Percentiles rank a stretch among this genome's conserved stretches.
Evolutionary conservation across 2,113 vertebrate species (phyloP).

Genomic region (Eptesicus fuscus): DNA sequence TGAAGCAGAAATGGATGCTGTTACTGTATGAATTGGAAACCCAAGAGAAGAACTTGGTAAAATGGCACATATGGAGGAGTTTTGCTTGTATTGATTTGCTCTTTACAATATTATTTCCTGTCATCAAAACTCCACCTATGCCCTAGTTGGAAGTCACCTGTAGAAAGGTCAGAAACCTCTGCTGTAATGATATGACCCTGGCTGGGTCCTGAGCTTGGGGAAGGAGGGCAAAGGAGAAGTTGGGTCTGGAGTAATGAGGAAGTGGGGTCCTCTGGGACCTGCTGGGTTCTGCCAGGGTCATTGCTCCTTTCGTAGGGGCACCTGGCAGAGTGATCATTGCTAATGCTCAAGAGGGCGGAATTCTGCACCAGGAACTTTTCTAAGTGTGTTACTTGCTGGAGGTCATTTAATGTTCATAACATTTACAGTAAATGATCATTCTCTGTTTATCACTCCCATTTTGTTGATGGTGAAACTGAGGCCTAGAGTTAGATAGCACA

Average conservation of each 20-base stretch:
- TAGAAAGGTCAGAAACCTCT: background rate
- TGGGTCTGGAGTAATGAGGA: background rate
- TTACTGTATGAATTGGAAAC: background rate
- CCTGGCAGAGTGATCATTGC: background rate
- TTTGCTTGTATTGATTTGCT: background rate
- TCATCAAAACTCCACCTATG: background rate
- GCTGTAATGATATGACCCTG: background rate
- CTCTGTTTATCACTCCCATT: background rate
- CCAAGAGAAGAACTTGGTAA: background rate
- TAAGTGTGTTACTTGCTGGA: background rate
- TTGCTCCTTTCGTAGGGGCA: background rate
- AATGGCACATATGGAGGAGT: too few relatives aligned
- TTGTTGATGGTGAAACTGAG: background rate
- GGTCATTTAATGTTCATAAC: background rate
- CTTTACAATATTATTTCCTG: background rate
- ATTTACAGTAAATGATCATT: background rate
- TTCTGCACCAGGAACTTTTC: background rate
- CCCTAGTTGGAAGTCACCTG: background rate
- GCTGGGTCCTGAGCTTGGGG: background rate
- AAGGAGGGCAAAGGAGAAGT: background rate
- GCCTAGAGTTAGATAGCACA: background rate
- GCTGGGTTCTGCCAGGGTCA: background rate
- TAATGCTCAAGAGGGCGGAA: background rate
- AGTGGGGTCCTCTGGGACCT: background rate
- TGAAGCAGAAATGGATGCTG: background rate